Percentiles rank a stretch among this genome's conserved stretches.
Evolutionary conservation across 2,113 vertebrate genomes (phyloP).

Genomic region (Saccopteryx leptura): DNA sequence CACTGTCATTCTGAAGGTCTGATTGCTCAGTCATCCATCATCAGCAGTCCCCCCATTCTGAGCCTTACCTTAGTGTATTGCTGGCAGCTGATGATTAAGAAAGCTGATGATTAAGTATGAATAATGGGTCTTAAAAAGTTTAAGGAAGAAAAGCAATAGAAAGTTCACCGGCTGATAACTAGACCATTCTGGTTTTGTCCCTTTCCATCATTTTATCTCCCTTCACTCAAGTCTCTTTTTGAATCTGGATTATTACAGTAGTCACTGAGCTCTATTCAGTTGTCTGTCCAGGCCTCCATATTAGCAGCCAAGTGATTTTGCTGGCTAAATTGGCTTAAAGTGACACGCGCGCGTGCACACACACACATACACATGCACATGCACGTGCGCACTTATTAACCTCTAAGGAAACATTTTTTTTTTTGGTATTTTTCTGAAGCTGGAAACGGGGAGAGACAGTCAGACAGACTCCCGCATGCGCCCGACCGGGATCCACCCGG

Average conservation of each 20-base stretch:
- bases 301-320: background rate
- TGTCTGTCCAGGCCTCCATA: background rate
- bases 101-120: background rate
- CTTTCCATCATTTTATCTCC: background rate
- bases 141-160: background rate
- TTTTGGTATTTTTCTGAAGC: no score
- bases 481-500: no score
- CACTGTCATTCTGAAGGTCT: background rate
- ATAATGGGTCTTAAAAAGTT: background rate
- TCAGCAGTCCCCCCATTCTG: background rate
- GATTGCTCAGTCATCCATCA: background rate
- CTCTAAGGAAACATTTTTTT: background rate
- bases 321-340: background rate
- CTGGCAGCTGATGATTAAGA: background rate
- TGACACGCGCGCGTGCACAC: rapidly evolving
- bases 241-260: background rate
- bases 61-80: background rate
- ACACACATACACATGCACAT: background rate
- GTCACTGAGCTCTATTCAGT: background rate
- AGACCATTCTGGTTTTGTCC: background rate
- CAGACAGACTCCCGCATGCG: no score
- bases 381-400: no score
- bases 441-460: no score
- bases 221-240: background rate
- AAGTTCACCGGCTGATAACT: background rate